Percentiles rank a stretch among this genome's conserved stretches.
These are phyloP conservation scores for Hoplias malabaricus DNA, from an alignment of 2,113 vertebrate genomes.

Conservation along the genomic window DNA sequence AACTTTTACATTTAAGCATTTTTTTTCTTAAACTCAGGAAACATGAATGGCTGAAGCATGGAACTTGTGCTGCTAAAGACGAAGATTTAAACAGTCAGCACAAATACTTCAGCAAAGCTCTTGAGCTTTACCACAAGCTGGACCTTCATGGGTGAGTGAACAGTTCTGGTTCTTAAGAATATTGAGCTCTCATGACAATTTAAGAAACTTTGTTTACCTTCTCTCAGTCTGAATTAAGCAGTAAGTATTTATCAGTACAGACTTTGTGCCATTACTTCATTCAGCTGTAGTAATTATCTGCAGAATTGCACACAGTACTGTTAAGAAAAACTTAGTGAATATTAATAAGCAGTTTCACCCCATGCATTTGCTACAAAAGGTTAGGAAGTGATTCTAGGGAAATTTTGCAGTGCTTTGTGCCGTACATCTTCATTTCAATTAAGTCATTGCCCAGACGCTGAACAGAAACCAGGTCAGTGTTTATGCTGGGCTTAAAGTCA, in stretches of 20 bases:
- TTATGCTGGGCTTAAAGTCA: not conserved
- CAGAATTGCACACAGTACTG: not conserved
- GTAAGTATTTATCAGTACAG: too few species aligned
- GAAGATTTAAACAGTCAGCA: constrained; percentile 53
- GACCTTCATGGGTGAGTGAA: constrained; percentile 50
- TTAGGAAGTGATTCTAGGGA: not conserved
- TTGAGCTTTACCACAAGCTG: constrained; percentile 58
- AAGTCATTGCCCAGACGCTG: not conserved
- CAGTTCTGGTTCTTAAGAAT: not conserved
- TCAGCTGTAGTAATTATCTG: too few species aligned
- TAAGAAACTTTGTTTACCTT: too few species aligned
- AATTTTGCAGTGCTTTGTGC: not conserved
- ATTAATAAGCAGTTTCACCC: not conserved
- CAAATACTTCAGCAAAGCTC: constrained; percentile 62
- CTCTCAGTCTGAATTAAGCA: too few species aligned
- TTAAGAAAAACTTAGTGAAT: not conserved
- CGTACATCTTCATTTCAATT: not conserved
- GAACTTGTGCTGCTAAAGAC: constrained; percentile 54
- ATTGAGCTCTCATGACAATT: not conserved
- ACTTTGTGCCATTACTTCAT: too few species aligned
- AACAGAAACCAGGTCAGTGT: not conserved
- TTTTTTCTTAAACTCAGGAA: constrained; percentile 45
- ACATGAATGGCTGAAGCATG: constrained; percentile 62
- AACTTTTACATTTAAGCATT: not conserved
- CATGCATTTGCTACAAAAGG: not conserved